These are phyloP conservation scores for Gymnocypris eckloni DNA, from an alignment of 2,797 vertebrate genomes.

Conservation along the genomic window DNA sequence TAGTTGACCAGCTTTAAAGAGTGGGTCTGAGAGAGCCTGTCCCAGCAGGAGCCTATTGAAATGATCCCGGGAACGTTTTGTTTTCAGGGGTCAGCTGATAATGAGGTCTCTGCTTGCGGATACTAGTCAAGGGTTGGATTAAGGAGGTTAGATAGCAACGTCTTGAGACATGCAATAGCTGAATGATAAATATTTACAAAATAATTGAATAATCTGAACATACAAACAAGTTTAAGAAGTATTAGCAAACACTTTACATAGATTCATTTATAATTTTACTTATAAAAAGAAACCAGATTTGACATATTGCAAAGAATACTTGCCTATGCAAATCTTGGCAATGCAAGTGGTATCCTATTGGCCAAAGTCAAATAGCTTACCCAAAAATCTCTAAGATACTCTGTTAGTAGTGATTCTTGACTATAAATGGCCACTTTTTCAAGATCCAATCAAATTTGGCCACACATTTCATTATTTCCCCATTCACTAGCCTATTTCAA, in stretches of 20 bases:
- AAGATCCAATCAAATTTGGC: slow-evolving; percentile 5
- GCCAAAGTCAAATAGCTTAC: neutral
- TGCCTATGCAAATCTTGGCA: neutral
- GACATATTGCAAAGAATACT: neutral
- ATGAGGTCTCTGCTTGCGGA: slow-evolving; percentile 38
- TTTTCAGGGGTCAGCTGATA: slow-evolving; percentile 39
- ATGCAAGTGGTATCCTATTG: neutral
- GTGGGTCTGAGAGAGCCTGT: slow-evolving; percentile 5
- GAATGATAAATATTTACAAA: neutral
- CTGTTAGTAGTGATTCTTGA: neutral
- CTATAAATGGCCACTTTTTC: neutral
- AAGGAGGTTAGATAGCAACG: slow-evolving; percentile 10
- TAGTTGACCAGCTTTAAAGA: slow-evolving; percentile 63
- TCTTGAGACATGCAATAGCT: neutral
- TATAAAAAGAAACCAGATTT: neutral
- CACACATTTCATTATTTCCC: neutral
- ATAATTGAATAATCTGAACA: neutral
- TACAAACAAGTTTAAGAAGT: neutral
- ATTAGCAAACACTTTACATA: neutral
- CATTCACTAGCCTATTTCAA: neutral
- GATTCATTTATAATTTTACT: neutral
- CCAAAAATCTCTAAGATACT: neutral
- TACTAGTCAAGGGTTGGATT: slow-evolving; percentile 24
- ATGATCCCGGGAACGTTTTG: slow-evolving; percentile 27
- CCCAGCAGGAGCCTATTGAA: slow-evolving; percentile 26